These are phyloP conservation scores for Percopsis omiscomaycus DNA, from an alignment of 2,797 vertebrate genomes.

Conservation along the genomic window DNA sequence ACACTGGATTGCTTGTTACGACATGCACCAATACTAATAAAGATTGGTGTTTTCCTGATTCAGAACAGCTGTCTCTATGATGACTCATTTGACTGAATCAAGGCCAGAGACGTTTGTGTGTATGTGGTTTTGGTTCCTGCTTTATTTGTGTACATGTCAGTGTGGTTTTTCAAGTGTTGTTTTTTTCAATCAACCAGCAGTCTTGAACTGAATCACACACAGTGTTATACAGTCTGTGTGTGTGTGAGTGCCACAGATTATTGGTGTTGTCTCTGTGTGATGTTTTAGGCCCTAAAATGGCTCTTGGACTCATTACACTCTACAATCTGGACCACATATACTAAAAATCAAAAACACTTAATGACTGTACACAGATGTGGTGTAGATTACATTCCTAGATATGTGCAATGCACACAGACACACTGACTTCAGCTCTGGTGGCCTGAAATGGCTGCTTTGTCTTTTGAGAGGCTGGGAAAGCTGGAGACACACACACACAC, in stretches of 20 bases:
- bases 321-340: no score
- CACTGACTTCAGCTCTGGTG: slow-evolving; percentile 33
- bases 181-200: no score
- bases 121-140: slow-evolving; percentile 5
- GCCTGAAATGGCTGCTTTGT: slow-evolving; percentile 67
- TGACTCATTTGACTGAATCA: slow-evolving; percentile 34
- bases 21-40: slow-evolving; percentile 39
- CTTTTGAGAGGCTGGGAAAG: slow-evolving; percentile 56
- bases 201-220: no score
- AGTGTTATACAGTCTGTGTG: slow-evolving; percentile 1
- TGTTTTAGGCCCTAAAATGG: slow-evolving; percentile 22
- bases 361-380: no score
- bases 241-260: slow-evolving; percentile 19
- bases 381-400: background rate
- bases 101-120: slow-evolving; percentile 19
- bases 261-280: slow-evolving; percentile 27
- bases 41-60: slow-evolving; percentile 52
- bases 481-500: slow-evolving; percentile 31
- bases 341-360: no score
- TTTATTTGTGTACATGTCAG: slow-evolving; percentile 15
- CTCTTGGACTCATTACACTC: slow-evolving; percentile 30
- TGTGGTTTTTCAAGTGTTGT: background rate
- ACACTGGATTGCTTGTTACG: slow-evolving; percentile 21
- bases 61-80: slow-evolving; percentile 42
- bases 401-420: slow-evolving; percentile 21